Evolutionary conservation across 2,113 vertebrate species (phyloP).

Genomic region (Telmatochromis sp.): DNA sequence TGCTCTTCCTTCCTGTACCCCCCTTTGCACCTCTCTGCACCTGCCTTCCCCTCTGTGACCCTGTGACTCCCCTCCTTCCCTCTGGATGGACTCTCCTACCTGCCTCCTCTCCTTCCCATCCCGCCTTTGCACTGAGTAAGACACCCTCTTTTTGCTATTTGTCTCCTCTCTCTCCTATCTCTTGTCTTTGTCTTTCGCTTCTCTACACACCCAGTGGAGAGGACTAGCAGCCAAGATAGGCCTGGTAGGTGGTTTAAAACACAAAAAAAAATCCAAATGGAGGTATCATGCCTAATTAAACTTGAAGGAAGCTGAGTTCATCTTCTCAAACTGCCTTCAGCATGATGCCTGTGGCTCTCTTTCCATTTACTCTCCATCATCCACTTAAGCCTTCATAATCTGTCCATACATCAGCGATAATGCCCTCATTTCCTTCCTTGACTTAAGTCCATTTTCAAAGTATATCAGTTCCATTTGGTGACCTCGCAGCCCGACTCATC

Average conservation of each 20-base stretch:
- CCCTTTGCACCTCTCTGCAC: not conserved
- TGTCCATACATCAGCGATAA: slow-evolving; percentile 34
- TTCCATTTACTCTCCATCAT: slow-evolving; percentile 34
- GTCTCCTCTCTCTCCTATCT: not conserved
- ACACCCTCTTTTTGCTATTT: slow-evolving; percentile 26
- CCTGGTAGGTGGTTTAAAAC: slow-evolving; percentile 86
- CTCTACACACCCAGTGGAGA: slow-evolving; percentile 83
- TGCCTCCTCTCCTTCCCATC: slow-evolving; percentile 42
- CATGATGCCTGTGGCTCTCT: not conserved
- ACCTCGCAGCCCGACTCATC: not conserved
- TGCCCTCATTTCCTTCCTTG: slow-evolving; percentile 5
- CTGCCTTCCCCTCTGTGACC: not conserved
- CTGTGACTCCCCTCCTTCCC: slow-evolving; percentile 7
- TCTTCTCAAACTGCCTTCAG: not conserved
- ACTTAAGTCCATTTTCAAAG: slow-evolving; percentile 5
- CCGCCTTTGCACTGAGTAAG: slow-evolving; percentile 50
- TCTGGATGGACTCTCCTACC: slow-evolving; percentile 35
- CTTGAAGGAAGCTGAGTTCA: not conserved
- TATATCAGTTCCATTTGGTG: not conserved
- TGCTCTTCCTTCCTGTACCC: not conserved
- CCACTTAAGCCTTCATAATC: slow-evolving; percentile 27
- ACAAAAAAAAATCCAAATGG: not conserved
- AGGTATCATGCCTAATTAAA: slow-evolving; percentile 34
- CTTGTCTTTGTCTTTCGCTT: slow-evolving; percentile 59
- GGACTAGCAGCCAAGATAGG: slow-evolving; percentile 90